A percentile compares a stretch with the other conserved stretches of the same genome.
phyloP scores from a whole-genome alignment of 2,113 vertebrate species.

The Centropus unirufus region DNA sequence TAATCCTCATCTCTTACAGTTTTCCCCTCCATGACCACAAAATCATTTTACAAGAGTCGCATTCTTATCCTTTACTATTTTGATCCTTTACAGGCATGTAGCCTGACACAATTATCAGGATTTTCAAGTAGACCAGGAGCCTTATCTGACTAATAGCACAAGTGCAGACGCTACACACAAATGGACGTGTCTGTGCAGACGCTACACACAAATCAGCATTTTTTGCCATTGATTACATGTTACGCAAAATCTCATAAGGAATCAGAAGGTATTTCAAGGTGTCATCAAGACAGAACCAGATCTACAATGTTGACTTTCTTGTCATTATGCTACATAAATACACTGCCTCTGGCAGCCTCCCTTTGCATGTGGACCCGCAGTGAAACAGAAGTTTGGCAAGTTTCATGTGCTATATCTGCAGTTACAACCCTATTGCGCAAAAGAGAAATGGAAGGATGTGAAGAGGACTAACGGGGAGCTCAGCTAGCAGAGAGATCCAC shows the following conservation, averaged over 20 bases:
- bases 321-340: not conserved
- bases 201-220: not conserved
- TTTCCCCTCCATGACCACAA: not conserved
- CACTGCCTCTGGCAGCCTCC: not conserved
- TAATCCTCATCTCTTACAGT: not conserved
- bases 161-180: not conserved
- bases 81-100: no score
- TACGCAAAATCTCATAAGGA: not conserved
- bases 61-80: not conserved
- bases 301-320: not conserved
- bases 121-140: not conserved
- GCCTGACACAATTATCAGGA: not conserved
- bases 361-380: accelerated
- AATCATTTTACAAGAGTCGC: not conserved
- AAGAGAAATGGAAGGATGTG: not conserved
- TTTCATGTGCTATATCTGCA: not conserved
- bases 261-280: not conserved
- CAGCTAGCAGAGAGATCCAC: not conserved
- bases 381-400: not conserved
- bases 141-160: not conserved
- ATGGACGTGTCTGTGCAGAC: not conserved
- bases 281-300: not conserved
- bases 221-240: not conserved
- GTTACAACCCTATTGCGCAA: not conserved
- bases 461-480: not conserved